phyloP scores from a whole-genome alignment of 2,797 vertebrate genomes.

The Garrulus glandarius region DNA sequence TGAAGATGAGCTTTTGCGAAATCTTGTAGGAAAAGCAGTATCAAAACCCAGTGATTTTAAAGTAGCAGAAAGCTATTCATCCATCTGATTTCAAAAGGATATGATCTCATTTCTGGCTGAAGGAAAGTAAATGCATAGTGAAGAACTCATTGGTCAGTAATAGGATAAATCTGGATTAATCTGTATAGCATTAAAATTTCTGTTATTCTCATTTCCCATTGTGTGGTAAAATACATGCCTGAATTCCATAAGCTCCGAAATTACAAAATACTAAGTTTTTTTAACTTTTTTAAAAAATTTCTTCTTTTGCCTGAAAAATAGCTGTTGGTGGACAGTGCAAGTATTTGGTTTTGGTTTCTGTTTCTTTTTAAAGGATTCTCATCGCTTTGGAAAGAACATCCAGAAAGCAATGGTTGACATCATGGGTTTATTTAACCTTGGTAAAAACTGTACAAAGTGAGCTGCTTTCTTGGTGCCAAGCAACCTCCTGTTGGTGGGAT shows the following conservation, averaged over 20 bases:
- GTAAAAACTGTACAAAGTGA: slow-evolving; percentile 76
- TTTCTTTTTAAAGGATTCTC: slow-evolving; percentile 83
- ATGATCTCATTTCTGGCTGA: neutral
- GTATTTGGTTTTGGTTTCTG: neutral
- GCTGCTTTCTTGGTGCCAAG: neutral
- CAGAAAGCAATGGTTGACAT: slow-evolving; percentile 87
- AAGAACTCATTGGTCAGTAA: neutral
- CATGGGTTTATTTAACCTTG: slow-evolving; percentile 78
- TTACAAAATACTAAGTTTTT: neutral
- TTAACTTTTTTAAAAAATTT: neutral
- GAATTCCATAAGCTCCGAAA: neutral
- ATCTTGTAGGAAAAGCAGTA: neutral
- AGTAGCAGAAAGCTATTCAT: neutral
- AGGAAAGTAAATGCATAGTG: neutral
- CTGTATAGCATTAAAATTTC: neutral
- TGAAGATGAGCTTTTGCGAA: neutral
- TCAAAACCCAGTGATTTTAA: neutral
- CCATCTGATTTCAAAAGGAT: neutral
- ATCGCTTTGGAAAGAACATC: slow-evolving; percentile 90
- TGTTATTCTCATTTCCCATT: neutral
- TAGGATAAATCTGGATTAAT: neutral
- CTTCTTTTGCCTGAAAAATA: neutral
- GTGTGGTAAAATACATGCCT: neutral
- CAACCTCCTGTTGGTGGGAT: neutral
- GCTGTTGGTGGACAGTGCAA: neutral